phyloP scores from a whole-genome alignment of 2,888 invertebrate species.

The Dicranocentrus wangi region DNA sequence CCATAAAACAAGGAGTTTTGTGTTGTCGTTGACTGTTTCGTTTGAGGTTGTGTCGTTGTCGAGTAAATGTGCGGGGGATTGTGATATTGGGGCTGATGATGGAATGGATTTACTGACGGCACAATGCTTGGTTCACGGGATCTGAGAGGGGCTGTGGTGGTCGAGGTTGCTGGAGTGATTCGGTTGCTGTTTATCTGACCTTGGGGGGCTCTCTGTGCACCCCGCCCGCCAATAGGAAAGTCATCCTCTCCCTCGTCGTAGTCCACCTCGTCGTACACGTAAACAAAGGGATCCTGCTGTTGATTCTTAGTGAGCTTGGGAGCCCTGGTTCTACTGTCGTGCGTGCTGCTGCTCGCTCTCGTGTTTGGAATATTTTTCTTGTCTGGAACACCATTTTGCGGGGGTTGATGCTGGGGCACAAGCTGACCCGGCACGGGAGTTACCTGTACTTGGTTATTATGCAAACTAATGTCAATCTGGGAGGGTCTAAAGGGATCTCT shows the following conservation, averaged over 20 bases:
- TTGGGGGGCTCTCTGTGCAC: slow-evolving; percentile 46
- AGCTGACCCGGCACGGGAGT: slow-evolving; percentile 4
- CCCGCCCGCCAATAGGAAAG: slow-evolving; percentile 19
- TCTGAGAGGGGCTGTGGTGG: slow-evolving; percentile 48
- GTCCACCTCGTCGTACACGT: slow-evolving; percentile 72
- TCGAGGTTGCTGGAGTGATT: slow-evolving; percentile 50
- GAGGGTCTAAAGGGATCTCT: slow-evolving; percentile 68
- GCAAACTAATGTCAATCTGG: slow-evolving; percentile 67
- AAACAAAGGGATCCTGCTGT: slow-evolving; percentile 67
- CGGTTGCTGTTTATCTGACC: slow-evolving; percentile 57
- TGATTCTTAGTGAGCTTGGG: slow-evolving; percentile 37
- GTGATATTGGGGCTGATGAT: slow-evolving; percentile 36
- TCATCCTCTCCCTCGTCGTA: slow-evolving; percentile 66
- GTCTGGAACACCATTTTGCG: slow-evolving; percentile 23
- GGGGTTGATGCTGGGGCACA: background rate
- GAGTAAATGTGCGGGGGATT: slow-evolving; percentile 31
- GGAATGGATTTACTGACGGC: slow-evolving; percentile 22
- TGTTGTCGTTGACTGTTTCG: slow-evolving; percentile 31
- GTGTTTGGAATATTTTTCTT: slow-evolving; percentile 22
- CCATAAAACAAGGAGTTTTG: slow-evolving; percentile 41
- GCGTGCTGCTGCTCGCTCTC: slow-evolving; percentile 25
- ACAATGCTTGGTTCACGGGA: slow-evolving; percentile 34
- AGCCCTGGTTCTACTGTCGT: slow-evolving; percentile 7
- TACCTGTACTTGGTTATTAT: slow-evolving; percentile 18
- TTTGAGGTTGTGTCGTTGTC: slow-evolving; percentile 7